phyloP scores from a whole-genome alignment of 1,140 invertebrate genomes.

The Caenorhabditis brenneri region DNA sequence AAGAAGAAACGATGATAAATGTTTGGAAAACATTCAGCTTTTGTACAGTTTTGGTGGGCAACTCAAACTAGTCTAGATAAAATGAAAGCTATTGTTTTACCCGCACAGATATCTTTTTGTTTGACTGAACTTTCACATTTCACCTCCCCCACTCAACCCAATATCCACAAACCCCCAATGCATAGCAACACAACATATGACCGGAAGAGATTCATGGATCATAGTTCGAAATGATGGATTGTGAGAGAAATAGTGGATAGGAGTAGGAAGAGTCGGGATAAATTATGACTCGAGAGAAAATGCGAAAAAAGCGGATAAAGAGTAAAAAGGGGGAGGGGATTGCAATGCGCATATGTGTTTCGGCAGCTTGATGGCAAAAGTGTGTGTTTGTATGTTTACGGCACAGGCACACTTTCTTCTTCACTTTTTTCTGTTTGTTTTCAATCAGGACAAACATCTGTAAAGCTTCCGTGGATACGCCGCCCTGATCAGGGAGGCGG shows the following conservation, averaged over 20 bases:
- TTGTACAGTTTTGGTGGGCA: too few relatives aligned
- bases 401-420: slow-evolving; percentile 14
- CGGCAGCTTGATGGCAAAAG: slow-evolving; percentile 38
- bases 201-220: background rate
- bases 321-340: background rate
- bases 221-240: background rate
- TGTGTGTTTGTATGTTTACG: slow-evolving; percentile 37
- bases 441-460: slow-evolving; percentile 28
- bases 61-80: too few relatives aligned
- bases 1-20: too few relatives aligned
- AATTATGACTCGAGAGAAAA: background rate
- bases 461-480: slow-evolving; percentile 29
- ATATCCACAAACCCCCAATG: background rate
- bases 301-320: background rate
- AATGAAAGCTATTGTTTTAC: too few relatives aligned
- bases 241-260: background rate
- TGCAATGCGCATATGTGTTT: slow-evolving; percentile 31
- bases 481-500: background rate
- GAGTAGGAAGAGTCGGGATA: slow-evolving; percentile 9
- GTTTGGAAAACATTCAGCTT: too few relatives aligned
- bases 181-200: slow-evolving; percentile 2
- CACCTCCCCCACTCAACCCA: too few relatives aligned
- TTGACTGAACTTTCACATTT: too few relatives aligned
- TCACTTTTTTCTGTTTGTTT: slow-evolving; percentile 22
- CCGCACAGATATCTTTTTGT: too few relatives aligned